phyloP scores from a whole-genome alignment of 1,140 invertebrate genomes.

The Bombus waltoni region DNA sequence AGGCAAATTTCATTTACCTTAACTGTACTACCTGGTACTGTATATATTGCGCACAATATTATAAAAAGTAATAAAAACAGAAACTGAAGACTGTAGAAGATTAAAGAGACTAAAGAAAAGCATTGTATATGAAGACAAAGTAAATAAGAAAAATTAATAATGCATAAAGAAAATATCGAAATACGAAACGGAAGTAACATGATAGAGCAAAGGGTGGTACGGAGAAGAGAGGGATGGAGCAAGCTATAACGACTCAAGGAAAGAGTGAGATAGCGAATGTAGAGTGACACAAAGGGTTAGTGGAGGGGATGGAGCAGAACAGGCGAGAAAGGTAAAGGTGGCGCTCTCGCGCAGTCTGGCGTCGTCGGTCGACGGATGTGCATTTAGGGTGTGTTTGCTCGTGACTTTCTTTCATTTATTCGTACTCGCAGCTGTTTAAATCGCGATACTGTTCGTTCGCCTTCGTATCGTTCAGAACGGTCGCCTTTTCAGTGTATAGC shows the following conservation, averaged over 20 bases:
- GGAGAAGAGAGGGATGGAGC: neutral
- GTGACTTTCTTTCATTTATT: neutral
- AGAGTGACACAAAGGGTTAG: neutral
- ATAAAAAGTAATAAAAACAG: neutral
- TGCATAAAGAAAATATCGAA: neutral
- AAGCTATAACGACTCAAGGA: neutral
- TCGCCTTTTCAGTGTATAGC: neutral
- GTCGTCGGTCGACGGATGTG: constrained; percentile 78
- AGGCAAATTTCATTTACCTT: neutral
- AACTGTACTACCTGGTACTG: neutral
- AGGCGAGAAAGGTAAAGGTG: constrained; percentile 46
- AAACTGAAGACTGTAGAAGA: neutral
- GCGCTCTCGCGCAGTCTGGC: constrained; percentile 76
- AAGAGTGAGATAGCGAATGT: neutral
- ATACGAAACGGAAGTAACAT: neutral
- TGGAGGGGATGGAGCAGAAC: constrained; percentile 36
- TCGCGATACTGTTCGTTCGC: constrained; percentile 3
- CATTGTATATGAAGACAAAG: no score
- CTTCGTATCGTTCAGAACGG: neutral
- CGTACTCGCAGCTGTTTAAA: constrained; percentile 8
- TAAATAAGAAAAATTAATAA: neutral
- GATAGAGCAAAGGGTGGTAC: neutral
- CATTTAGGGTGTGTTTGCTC: neutral
- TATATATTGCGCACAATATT: neutral
- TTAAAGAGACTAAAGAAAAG: neutral